Base-by-base conservation (phyloP, 2,797 vertebrate species). In the Pangasius sanitwongsei region DNA sequence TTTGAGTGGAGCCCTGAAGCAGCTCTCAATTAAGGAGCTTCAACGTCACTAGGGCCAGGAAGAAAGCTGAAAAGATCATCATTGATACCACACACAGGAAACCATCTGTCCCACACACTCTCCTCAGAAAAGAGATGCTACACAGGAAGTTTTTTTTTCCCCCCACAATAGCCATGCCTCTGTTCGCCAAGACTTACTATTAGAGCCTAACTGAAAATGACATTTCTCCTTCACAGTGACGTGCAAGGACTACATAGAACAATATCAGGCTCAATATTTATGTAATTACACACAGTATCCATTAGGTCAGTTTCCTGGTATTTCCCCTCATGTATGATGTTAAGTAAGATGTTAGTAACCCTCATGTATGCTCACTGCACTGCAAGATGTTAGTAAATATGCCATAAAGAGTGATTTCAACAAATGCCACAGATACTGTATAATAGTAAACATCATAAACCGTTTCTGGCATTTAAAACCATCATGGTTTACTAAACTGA, bases 11-110 rank as follows among this genome's bases (percentile, higher is more conserved):
- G 65, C 41, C 44, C 18, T 63, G 85, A 59, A 87, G 41, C 34
- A 85, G 88, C 74, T 72, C 31, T 34, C 81, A 69, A 85, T 85
- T 85, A 85, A 85, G 83, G 1, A 70, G 23, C 67, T 8, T 70
- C 31, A 48, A 61, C 44, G 67, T 74, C 75, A 87, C 28, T 44
- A 87, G n/a, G 53, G 70, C 75, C n/a, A 84, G 34, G 31, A 65
- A 41, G 25, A 85, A 48, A 81, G 83, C 67, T 85, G 83, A 85
- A 85, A 85, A 50, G 67, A 55, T 55, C 65, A 34, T 75, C 63
- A 81, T 50, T 83, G 65, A 74, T 65, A 82, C 82, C 18, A 70
- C 37, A 69, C 67, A 78, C 67, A 87, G 72, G 61, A 69, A 63
- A 41, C 59, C 65, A 85, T 85, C 31, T 85, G 83, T 80, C 34